Percentiles rank a stretch among this genome's conserved stretches.
Conservation (phyloP, 2,797 vertebrate species). For the Sebastes oblongus region DNA sequence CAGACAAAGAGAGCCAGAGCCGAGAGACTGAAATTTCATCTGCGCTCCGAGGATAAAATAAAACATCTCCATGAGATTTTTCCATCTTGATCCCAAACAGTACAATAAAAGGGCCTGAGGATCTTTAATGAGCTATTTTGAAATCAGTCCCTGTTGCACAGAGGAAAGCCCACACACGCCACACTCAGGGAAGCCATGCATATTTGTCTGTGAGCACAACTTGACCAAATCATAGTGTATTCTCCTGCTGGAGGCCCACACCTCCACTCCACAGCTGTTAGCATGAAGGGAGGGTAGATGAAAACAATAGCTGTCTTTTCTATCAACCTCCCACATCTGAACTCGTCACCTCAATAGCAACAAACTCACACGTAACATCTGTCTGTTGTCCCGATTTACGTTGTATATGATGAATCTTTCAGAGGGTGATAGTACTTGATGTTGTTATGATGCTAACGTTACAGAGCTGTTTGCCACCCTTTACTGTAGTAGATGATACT, state of each 20-base stretch:
- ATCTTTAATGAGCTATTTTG: slow-evolving; percentile 32
- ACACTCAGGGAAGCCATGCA: slow-evolving; percentile 4
- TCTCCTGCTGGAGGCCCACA: slow-evolving; percentile 50
- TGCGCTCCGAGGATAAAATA: slow-evolving; percentile 1
- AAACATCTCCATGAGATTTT: slow-evolving; percentile 41
- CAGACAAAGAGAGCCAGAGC: slow-evolving; percentile 26
- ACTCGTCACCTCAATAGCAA: slow-evolving; percentile 21
- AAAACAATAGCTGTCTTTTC: slow-evolving; percentile 66
- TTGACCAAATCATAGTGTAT: slow-evolving; percentile 29
- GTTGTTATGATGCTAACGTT: background rate
- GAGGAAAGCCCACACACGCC: slow-evolving; percentile 36
- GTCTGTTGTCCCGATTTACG: slow-evolving; percentile 19
- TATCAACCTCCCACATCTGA: slow-evolving; percentile 53
- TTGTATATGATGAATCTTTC: background rate
- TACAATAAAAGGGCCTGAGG: slow-evolving; percentile 35
- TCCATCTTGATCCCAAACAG: slow-evolving; percentile 17
- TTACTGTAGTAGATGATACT: background rate
- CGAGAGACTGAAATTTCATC: slow-evolving; percentile 11
- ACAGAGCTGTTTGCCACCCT: background rate
- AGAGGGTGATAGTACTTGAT: background rate
- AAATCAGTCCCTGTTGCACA: slow-evolving; percentile 27
- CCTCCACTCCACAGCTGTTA: slow-evolving; percentile 68
- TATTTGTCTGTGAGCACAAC: slow-evolving; percentile 30
- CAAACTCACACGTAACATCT: slow-evolving; percentile 32
- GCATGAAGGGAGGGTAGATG: slow-evolving; percentile 28